Percentiles rank a stretch among this genome's conserved stretches.
phyloP scores from a whole-genome alignment of 1,140 invertebrate species.

The Cryptotermes secundus region DNA sequence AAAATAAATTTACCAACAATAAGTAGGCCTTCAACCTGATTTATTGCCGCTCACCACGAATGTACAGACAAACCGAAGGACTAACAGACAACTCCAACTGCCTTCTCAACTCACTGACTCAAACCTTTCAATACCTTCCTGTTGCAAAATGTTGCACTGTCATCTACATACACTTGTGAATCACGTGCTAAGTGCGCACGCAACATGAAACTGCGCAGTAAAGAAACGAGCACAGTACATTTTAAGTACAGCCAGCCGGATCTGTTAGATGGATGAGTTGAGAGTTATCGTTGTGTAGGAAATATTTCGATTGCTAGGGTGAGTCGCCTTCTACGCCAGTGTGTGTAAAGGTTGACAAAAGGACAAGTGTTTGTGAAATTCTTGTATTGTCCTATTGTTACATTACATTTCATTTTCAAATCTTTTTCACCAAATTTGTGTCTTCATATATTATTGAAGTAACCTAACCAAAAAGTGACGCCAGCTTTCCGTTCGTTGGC shows the following conservation, averaged over 20 bases:
- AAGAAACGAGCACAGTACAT: background rate
- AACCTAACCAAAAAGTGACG: background rate
- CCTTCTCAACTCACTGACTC: background rate
- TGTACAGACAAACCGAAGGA: no score
- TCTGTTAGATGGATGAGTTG: background rate
- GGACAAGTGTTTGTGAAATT: conserved; percentile 29
- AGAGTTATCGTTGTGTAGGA: background rate
- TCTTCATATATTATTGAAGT: background rate
- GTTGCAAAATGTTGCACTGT: background rate
- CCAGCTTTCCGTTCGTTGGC: background rate
- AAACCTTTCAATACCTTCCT: background rate
- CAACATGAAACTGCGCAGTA: conserved; percentile 16
- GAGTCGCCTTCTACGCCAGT: conserved; percentile 79
- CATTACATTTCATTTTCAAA: conserved; percentile 17
- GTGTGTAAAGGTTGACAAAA: conserved; percentile 74
- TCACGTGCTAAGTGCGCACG: conserved; percentile 3
- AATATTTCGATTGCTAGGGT: background rate
- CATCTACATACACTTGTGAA: background rate
- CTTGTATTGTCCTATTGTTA: conserved; percentile 27
- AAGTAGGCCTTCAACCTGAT: conserved; percentile 37
- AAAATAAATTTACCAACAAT: conserved; percentile 35
- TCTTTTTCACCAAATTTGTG: background rate
- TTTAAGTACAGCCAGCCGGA: background rate
- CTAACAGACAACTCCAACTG: no score
- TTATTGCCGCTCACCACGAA: conserved; percentile 32